Base-by-base conservation (phyloP, 2,113 vertebrate genomes). In the Helogale parvula region DNA sequence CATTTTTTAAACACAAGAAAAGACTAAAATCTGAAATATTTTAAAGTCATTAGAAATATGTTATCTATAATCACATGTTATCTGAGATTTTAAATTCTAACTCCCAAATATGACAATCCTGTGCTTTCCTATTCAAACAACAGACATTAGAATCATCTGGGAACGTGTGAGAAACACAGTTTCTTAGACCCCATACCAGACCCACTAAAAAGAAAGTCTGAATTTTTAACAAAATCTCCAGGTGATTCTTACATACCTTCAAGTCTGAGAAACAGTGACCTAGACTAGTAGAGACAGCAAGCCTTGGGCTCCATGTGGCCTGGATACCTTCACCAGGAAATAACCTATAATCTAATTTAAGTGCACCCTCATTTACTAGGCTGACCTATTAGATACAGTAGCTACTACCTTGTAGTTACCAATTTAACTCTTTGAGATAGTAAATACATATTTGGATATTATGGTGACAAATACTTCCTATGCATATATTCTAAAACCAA, bases 381-480 rank as follows among this genome's bases (percentile, higher is more conserved):
- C 17, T 57, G 76, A 79, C 29, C n/a, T 65, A 95, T 45, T 77
- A 94, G 91, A 71, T 9, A 66, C 25, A 74, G 72, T 23, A 57
- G 76, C 71, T 96, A 54, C 50, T 50, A 63, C 29, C 57, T 31
- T 54, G 41, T 6, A 88, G 65, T 76, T 74, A 38, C 31, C 77
- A 88, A 35, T 41, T 45, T 54, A 38, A 84, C 25, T n/a, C 10
- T 47, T n/a, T 23, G 88, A 72, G 3, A 74, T 45, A 82, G 45
- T 63, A 93, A 97, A 97, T 13, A 90, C 7, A 14, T 82, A 25
- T 35, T 60, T 50, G 38, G 50, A 83, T 93, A 87, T 94, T 0
- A 0, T 82, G 90, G 47, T 84, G 90, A 91, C 87, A 88, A 92
- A 45, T 54, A 45, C 50, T 90, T 80, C 41, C 65, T 33, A 23